Evolutionary conservation across 2,797 vertebrate genomes (phyloP).

Genomic region (Diplodus puntazzo): DNA sequence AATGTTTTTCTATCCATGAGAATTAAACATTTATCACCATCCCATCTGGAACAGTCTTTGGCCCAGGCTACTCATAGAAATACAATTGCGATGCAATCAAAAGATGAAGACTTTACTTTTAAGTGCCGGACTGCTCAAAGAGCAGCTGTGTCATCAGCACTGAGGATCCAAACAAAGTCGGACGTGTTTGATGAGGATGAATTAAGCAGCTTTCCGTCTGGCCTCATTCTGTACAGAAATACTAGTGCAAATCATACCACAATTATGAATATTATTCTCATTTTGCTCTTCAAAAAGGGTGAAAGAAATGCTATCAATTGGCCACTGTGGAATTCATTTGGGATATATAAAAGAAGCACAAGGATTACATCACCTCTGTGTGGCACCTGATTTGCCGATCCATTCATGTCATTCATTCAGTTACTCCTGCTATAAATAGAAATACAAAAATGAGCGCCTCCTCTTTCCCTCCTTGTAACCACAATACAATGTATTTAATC

Average conservation of each 20-base stretch:
- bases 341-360: background rate
- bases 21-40: background rate
- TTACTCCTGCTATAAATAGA: conserved; percentile 33
- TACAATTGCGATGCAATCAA: background rate
- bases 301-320: background rate
- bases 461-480: conserved; percentile 14
- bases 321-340: background rate
- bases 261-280: background rate
- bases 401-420: conserved; percentile 24
- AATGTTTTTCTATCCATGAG: background rate
- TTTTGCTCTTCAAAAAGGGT: background rate
- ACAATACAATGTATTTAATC: conserved; percentile 26
- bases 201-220: conserved; percentile 12
- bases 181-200: conserved; percentile 23
- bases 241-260: background rate
- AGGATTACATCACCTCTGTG: conserved; percentile 15
- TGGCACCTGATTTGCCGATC: conserved; percentile 11
- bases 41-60: background rate
- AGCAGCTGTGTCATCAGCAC: background rate
- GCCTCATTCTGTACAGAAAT: conserved; percentile 4
- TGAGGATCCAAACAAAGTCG: conserved; percentile 6
- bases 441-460: conserved; percentile 7
- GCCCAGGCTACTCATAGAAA: background rate
- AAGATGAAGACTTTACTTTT: conserved; percentile 3
- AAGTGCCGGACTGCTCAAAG: conserved; percentile 4